Evolutionary conservation across 2,797 vertebrate genomes (phyloP).

Genomic region (Chrysocyon brachyurus): DNA sequence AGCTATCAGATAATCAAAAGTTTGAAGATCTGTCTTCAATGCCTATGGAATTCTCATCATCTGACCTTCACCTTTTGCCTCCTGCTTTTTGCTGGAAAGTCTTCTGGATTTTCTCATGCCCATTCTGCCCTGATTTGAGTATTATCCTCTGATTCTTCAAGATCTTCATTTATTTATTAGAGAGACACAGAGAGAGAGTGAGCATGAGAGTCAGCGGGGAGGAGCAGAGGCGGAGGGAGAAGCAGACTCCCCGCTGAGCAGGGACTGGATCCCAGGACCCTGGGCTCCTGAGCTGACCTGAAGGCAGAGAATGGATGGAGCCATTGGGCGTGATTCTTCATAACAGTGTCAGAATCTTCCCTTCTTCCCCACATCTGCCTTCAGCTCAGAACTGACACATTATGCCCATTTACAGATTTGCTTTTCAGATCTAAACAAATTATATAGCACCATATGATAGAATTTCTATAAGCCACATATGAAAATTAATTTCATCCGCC

Average conservation of each 20-base stretch:
- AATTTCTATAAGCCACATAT: background rate
- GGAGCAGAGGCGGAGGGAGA: too few species aligned
- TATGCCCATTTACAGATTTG: background rate
- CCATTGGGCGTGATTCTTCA: background rate
- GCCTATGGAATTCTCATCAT: background rate
- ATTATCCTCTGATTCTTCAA: background rate
- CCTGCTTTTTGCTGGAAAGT: background rate
- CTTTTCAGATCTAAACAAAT: slow-evolving; percentile 18
- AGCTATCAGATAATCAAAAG: background rate
- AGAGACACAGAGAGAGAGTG: too few species aligned
- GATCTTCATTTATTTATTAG: too few species aligned
- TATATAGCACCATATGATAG: background rate
- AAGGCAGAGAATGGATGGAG: too few species aligned
- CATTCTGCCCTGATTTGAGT: background rate
- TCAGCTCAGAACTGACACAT: background rate
- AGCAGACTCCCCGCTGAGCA: too few species aligned
- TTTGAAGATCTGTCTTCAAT: background rate
- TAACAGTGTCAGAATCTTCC: background rate
- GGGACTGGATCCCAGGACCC: too few species aligned
- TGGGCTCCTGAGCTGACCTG: too few species aligned
- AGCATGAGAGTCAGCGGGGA: too few species aligned
- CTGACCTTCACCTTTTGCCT: background rate
- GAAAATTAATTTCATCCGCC: slow-evolving; percentile 13
- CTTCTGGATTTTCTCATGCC: background rate
- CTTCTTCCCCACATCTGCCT: background rate